A percentile compares a stretch with the other conserved stretches of the same genome.
Evolutionary conservation across 2,888 invertebrate genomes (phyloP).

Genomic region (Leptinotarsa rubiginosa): DNA sequence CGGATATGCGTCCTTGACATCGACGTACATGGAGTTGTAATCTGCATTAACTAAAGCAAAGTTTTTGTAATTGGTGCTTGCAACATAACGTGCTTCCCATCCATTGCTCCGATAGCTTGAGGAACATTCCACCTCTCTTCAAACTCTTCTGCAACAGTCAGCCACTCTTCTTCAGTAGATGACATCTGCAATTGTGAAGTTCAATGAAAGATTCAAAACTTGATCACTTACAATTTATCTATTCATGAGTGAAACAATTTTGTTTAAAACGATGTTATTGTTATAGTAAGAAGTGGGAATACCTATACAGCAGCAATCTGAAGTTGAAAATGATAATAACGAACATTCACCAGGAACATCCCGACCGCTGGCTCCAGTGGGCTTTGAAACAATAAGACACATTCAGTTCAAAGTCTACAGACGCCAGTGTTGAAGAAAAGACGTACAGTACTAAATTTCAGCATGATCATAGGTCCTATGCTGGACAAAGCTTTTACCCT

Average conservation of each 20-base stretch:
- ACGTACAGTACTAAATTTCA: neutral
- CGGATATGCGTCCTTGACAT: slow-evolving; percentile 55
- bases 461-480: slow-evolving; percentile 8
- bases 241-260: no score
- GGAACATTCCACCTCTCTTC: slow-evolving; percentile 36
- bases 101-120: slow-evolving; percentile 50
- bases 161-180: slow-evolving; percentile 22
- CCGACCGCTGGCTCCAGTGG: neutral
- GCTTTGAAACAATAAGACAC: neutral
- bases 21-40: slow-evolving; percentile 45
- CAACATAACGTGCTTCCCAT: slow-evolving; percentile 56
- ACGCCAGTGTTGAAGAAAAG: neutral
- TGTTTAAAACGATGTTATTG: no score
- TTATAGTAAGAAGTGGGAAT: neutral
- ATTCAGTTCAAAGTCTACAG: neutral
- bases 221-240: no score
- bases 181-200: neutral
- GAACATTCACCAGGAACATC: neutral
- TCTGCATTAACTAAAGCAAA: no score
- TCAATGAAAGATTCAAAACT: no score
- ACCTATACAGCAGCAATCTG: neutral
- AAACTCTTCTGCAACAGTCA: slow-evolving; percentile 27
- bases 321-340: neutral
- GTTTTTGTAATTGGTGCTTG: slow-evolving; percentile 54
- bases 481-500: slow-evolving; percentile 6